A percentile compares a stretch with the other conserved stretches of the same genome.
phyloP scores from a whole-genome alignment of 2,797 vertebrate genomes.

The Sciaenops ocellatus region DNA sequence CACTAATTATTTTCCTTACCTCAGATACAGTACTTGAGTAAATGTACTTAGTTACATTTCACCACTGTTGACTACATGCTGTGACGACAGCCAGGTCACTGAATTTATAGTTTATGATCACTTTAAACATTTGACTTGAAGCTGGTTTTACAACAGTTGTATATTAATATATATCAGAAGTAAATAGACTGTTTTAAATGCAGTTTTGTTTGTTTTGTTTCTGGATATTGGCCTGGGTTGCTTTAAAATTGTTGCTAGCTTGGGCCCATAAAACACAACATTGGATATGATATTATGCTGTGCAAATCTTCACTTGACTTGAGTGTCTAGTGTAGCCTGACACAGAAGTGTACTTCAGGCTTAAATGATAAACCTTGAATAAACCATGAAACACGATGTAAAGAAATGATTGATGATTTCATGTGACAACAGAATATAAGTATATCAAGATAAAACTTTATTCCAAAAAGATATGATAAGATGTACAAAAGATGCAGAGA shows the following conservation, averaged over 20 bases:
- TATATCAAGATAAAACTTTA: no score
- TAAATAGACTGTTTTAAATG: no score
- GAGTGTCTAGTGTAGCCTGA: not conserved
- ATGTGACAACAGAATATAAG: not conserved
- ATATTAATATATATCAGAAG: not conserved
- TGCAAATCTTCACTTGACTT: not conserved
- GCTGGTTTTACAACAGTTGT: constrained; percentile 12
- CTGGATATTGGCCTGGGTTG: not conserved
- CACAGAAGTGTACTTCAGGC: not conserved
- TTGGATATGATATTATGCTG: not conserved
- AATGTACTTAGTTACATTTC: not conserved
- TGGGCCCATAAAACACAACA: not conserved
- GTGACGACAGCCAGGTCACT: not conserved
- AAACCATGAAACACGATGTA: no score
- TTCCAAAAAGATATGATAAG: no score
- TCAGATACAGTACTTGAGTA: no score
- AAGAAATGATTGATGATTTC: no score
- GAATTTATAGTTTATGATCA: constrained; percentile 7
- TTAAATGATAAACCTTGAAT: not conserved
- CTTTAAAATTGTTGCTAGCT: not conserved
- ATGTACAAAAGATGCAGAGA: not conserved
- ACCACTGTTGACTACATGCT: not conserved
- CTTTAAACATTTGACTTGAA: not conserved
- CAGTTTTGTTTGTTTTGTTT: not conserved
- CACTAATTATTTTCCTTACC: not conserved